These are phyloP conservation scores for Eilema caniola DNA, from an alignment of 2,888 invertebrate genomes.

Conservation along the genomic window DNA sequence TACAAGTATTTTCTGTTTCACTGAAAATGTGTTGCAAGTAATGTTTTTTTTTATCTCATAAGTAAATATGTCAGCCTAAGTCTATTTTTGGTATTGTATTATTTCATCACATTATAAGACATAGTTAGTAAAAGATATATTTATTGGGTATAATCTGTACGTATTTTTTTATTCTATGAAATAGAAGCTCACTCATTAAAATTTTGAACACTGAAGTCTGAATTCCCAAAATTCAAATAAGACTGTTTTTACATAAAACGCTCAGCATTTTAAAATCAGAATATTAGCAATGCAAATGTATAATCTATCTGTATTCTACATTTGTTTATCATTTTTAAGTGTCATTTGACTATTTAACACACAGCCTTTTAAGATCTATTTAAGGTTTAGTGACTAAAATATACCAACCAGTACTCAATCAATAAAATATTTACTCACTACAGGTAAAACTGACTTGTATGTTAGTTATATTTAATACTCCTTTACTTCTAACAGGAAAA, in stretches of 20 bases:
- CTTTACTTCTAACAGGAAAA: conserved; percentile 15
- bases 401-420: background rate
- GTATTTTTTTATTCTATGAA: too few species aligned
- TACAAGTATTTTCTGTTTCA: background rate
- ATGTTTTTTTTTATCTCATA: background rate
- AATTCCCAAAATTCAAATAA: background rate
- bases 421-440: background rate
- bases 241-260: background rate
- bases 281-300: background rate
- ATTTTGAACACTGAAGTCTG: background rate
- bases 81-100: too few species aligned
- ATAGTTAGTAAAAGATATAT: too few species aligned
- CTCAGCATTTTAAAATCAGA: background rate
- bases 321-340: background rate
- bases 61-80: background rate
- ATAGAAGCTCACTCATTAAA: background rate
- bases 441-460: background rate
- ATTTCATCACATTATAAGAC: too few species aligned
- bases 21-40: background rate
- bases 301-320: background rate
- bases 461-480: background rate
- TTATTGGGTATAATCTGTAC: background rate
- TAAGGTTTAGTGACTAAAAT: background rate
- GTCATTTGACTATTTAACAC: background rate
- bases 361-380: background rate